Evolutionary conservation across 2,888 invertebrate genomes (phyloP), one percentile per base, ranked within the genome.

Genomic region (Lasioglossum villosulum): DNA sequence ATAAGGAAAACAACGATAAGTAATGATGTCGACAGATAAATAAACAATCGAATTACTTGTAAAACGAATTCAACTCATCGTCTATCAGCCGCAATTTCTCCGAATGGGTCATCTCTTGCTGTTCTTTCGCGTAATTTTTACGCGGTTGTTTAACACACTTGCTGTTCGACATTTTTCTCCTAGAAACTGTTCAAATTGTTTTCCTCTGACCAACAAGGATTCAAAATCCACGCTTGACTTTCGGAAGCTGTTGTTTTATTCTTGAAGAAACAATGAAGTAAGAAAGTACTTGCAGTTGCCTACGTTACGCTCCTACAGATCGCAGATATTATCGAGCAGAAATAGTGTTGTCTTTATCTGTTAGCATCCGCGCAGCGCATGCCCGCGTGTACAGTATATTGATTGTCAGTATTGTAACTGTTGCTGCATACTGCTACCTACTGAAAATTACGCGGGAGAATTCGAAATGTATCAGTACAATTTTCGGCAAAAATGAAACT

Each of bases 21-120:
- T 39, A 48, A 45, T 6, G 34, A 56, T 52, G 42, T 39, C 12
- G 27, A 23, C 34, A 2, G 34, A 66, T 30, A 70, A 73, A 77
- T 39, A 76, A 82, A 30, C 37, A 48, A 37, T 14, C 56, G 27
- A 89, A 89, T 92, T 91, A 95, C 95, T 94, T 95, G 92, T 95
- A 95, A 90, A 95, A 95, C 27, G 94, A 92, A 87, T 94, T 95
- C 56, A 95, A 90, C 76, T 95, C 95, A 78, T 95, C 95, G 81
- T 95, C 95, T 79, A 95, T 95, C 81, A 95, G 93, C 77, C 92
- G 92, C 48, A 95, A 87, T 83, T 95, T 95, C 86, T 95, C 95
- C 34, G 94, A 90, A 63, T 95, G 94, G 70, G 92, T 94, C 95
- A 95, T 95, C 80, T 95, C 95, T 71, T 95, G 94, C 1, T 94